Evolutionary conservation across 2,113 vertebrate species (phyloP).

Genomic region (Pagrus major): DNA sequence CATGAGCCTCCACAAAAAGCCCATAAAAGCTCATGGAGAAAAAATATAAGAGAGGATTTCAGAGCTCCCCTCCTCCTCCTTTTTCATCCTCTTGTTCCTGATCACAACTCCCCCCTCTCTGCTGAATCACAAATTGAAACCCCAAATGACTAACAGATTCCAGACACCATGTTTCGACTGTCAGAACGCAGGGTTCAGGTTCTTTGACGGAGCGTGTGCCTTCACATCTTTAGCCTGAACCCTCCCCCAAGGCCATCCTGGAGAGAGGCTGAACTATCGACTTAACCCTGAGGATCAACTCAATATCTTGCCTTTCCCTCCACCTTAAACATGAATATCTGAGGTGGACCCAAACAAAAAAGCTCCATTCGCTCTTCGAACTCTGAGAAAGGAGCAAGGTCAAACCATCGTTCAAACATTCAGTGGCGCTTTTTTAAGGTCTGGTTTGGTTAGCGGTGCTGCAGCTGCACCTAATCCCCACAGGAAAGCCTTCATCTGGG

Average conservation of each 20-base stretch:
- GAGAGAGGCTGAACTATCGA: constrained; percentile 35
- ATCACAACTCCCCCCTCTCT: constrained; percentile 52
- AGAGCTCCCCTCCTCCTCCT: constrained; percentile 41
- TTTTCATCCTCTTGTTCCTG: constrained; percentile 52
- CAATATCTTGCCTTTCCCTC: constrained; percentile 33
- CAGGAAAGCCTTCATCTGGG: constrained; percentile 82
- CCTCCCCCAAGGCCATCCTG: constrained; percentile 54
- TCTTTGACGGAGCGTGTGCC: constrained; percentile 70
- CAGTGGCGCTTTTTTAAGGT: constrained; percentile 29
- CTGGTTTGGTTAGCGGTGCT: constrained; percentile 67
- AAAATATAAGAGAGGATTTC: constrained; percentile 54
- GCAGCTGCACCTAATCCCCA: constrained; percentile 82
- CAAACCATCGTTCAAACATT: constrained; percentile 65
- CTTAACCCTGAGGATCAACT: constrained; percentile 55
- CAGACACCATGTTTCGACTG: constrained; percentile 70
- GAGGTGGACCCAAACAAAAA: constrained; percentile 24
- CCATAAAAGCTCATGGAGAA: constrained; percentile 47
- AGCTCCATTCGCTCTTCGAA: constrained; percentile 35
- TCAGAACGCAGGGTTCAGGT: constrained; percentile 65
- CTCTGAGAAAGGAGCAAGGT: constrained; percentile 49
- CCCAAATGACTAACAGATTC: constrained; percentile 80
- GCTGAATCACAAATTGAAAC: constrained; percentile 66
- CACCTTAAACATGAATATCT: constrained; percentile 26
- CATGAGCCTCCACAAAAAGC: constrained; percentile 41
- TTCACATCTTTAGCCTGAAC: constrained; percentile 63